Evolutionary conservation across 2,888 invertebrate genomes (phyloP).

Genomic region (Folsomia candida): DNA sequence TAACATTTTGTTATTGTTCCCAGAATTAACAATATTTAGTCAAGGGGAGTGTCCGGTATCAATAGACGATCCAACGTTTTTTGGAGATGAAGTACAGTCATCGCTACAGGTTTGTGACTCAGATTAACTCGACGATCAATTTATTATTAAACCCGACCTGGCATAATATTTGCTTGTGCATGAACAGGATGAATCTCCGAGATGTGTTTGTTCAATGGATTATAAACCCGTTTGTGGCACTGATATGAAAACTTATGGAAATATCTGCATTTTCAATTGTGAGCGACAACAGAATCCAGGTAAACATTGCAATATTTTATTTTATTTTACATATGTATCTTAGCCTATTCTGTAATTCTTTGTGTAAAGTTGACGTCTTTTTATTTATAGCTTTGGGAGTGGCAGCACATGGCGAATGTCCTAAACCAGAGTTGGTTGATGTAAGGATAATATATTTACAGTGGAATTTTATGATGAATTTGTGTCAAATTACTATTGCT

Average conservation of each 20-base stretch:
- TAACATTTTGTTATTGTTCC: neutral
- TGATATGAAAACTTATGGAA: constrained; percentile 1
- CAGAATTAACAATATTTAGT: constrained; percentile 4
- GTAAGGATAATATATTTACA: neutral
- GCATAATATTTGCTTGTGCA: no score
- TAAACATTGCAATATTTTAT: neutral
- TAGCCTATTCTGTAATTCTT: neutral
- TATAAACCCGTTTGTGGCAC: constrained; percentile 8
- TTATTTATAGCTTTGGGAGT: constrained; percentile 2
- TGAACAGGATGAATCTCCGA: neutral
- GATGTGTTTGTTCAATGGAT: constrained; percentile 2
- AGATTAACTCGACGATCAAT: neutral
- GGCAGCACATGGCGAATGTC: neutral
- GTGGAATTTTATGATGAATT: neutral
- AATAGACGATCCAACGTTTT: neutral
- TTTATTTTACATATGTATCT: neutral
- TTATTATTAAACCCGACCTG: neutral
- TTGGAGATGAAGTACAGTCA: no score
- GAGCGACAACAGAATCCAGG: neutral
- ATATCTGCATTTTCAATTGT: constrained; percentile 5
- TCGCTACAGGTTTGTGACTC: neutral
- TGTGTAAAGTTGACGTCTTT: neutral
- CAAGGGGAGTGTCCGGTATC: neutral
- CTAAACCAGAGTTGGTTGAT: neutral
- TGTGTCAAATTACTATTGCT: no score